Evolutionary conservation across 1,140 invertebrate genomes (phyloP).

Genomic region (Bradysia coprophila): DNA sequence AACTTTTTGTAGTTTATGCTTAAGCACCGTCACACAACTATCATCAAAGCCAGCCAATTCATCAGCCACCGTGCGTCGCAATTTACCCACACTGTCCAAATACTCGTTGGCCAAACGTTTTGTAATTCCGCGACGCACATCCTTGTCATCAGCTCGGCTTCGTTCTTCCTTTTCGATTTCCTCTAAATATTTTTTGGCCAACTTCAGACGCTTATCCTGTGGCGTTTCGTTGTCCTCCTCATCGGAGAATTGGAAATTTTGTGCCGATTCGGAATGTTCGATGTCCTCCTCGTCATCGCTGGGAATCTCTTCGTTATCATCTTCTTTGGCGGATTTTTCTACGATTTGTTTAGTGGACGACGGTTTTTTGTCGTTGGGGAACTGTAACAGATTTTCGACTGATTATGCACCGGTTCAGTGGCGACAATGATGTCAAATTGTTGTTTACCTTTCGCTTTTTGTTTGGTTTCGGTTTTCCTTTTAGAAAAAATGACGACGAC

Average conservation of each 20-base stretch:
- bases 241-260: constrained; percentile 31
- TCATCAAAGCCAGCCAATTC: constrained; percentile 31
- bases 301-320: constrained; percentile 29
- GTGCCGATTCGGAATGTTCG: constrained; percentile 26
- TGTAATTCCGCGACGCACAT: constrained; percentile 46
- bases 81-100: constrained; percentile 63
- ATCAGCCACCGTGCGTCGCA: constrained; percentile 54
- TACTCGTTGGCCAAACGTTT: constrained; percentile 64
- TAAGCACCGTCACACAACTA: constrained; percentile 30
- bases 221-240: constrained; percentile 61
- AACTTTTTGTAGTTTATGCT: constrained; percentile 53
- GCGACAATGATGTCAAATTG: too few relatives aligned
- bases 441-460: constrained; percentile 32
- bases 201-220: constrained; percentile 71
- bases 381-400: constrained; percentile 5
- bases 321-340: constrained; percentile 20
- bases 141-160: constrained; percentile 40
- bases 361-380: constrained; percentile 15
- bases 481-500: constrained; percentile 39
- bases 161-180: constrained; percentile 70
- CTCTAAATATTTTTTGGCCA: constrained; percentile 76
- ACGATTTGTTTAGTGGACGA: constrained; percentile 8
- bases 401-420: neutral
- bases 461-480: constrained; percentile 30
- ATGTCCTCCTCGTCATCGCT: constrained; percentile 29